phyloP scores from a whole-genome alignment of 2,113 vertebrate genomes.

The Ochotona princeps region DNA sequence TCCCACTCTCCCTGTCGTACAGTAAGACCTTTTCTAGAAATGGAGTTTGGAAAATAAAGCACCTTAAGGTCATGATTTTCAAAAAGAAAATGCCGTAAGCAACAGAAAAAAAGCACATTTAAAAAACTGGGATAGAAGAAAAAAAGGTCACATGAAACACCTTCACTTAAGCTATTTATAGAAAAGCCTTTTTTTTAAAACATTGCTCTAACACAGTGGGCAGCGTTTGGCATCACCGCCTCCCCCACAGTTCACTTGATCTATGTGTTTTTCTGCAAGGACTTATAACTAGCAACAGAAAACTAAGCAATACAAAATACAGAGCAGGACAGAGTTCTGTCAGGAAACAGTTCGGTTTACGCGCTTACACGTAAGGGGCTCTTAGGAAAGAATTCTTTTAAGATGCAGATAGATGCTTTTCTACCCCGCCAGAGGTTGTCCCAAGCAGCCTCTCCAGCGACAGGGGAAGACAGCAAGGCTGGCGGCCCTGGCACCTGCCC shows the following conservation, averaged over 20 bases:
- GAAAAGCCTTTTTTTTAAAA: constrained; percentile 11
- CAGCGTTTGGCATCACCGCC: not conserved
- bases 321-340: not conserved
- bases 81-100: not conserved
- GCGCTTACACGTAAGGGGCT: not conserved
- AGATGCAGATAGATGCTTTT: not conserved
- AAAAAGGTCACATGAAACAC: not conserved
- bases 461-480: no score
- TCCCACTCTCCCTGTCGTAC: not conserved
- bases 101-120: not conserved
- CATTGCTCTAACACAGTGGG: not conserved
- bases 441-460: not conserved
- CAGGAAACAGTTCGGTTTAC: not conserved
- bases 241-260: not conserved
- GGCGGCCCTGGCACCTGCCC: not conserved
- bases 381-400: not conserved
- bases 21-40: not conserved
- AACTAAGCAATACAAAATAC: not conserved
- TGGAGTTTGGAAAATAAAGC: not conserved
- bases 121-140: not conserved
- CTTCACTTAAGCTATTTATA: constrained; percentile 56
- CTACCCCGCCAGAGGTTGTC: not conserved
- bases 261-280: not conserved
- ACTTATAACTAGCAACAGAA: not conserved
- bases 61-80: constrained; percentile 26